phyloP scores from a whole-genome alignment of 2,113 vertebrate genomes.

The Bombycilla garrulus region DNA sequence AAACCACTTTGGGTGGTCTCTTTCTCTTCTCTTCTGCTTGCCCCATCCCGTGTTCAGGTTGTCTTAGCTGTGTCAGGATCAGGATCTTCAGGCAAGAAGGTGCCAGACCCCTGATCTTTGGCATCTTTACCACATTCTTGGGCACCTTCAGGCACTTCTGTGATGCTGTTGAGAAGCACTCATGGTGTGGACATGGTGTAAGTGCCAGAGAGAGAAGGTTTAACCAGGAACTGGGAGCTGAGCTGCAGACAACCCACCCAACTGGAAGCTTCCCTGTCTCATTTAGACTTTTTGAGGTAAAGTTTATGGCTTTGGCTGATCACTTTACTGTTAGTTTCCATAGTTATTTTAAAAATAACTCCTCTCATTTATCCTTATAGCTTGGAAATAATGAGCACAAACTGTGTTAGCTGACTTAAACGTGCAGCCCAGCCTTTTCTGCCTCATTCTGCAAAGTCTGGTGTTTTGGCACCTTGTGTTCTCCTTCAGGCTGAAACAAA shows the following conservation, averaged over 20 bases:
- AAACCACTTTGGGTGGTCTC: background rate
- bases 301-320: background rate
- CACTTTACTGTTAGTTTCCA: background rate
- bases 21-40: background rate
- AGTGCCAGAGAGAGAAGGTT: background rate
- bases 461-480: background rate
- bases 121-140: background rate
- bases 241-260: background rate
- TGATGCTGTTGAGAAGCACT: background rate
- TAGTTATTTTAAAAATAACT: background rate
- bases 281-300: background rate
- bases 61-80: background rate
- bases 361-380: background rate
- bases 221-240: background rate
- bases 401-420: background rate
- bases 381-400: background rate
- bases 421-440: background rate
- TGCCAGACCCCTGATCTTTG: background rate
- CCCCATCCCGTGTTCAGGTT: background rate
- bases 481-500: background rate
- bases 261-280: background rate
- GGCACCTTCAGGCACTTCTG: background rate
- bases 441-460: background rate
- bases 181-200: fast-evolving
- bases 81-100: background rate